Evolutionary conservation across 2,888 invertebrate species (phyloP).

Genomic region (Dugesia japonica): DNA sequence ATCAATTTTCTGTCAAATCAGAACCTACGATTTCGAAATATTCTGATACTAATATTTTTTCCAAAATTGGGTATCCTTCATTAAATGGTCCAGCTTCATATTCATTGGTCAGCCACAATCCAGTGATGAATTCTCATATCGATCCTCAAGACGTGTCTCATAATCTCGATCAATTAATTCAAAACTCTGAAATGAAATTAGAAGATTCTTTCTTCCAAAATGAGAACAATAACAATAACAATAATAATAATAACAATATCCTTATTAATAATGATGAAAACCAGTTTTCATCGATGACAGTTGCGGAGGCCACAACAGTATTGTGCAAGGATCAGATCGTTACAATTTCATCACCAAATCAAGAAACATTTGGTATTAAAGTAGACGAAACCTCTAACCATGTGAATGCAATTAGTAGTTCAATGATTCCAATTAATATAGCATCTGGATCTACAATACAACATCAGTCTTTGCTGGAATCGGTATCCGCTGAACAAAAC

Average conservation of each 20-base stretch:
- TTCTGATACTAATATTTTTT: neutral
- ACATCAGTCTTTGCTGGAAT: neutral
- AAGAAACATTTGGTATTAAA: neutral
- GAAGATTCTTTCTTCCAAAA: neutral
- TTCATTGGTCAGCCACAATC: neutral
- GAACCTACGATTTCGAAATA: neutral
- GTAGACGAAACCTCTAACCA: neutral
- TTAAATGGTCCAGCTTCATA: neutral
- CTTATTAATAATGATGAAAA: too few species aligned
- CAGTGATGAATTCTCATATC: neutral
- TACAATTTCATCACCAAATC: neutral
- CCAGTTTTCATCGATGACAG: neutral
- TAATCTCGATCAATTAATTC: neutral
- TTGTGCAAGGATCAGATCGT: neutral
- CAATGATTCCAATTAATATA: neutral
- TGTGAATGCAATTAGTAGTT: neutral
- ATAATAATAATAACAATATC: too few species aligned
- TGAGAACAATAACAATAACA: too few species aligned
- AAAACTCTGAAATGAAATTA: neutral
- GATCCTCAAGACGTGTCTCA: neutral
- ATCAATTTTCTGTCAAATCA: neutral
- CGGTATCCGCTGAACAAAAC: too few species aligned
- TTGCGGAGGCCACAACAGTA: neutral
- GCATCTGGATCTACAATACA: neutral
- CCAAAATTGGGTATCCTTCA: neutral